Conservation (phyloP, 2,888 invertebrate genomes). For the Cephus nigrinus region DNA sequence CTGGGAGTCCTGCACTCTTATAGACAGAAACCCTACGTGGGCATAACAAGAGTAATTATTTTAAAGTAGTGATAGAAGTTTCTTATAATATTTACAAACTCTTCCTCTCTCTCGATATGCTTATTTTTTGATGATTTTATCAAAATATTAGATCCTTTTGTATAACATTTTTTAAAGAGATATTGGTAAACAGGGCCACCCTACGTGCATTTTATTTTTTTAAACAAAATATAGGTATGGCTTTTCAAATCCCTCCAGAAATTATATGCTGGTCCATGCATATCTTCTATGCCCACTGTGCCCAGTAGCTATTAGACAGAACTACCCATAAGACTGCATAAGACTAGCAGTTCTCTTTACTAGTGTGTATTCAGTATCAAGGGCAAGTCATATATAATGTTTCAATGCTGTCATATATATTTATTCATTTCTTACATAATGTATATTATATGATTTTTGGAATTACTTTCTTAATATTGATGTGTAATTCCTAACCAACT, state of each 20-base stretch:
- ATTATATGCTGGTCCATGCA: background rate
- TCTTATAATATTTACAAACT: background rate
- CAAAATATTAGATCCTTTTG: background rate
- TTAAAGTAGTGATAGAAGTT: background rate
- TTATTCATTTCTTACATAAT: background rate
- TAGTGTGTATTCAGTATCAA: background rate
- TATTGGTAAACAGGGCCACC: background rate
- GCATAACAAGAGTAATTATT: constrained; percentile 42
- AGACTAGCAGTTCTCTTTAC: background rate
- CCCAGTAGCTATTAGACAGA: background rate
- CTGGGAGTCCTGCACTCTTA: constrained; percentile 53
- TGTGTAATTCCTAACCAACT: background rate
- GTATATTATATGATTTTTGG: background rate
- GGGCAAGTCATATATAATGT: background rate
- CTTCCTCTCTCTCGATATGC: background rate
- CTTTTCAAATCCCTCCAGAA: background rate
- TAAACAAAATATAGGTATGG: background rate
- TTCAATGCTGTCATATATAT: background rate
- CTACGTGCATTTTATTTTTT: background rate
- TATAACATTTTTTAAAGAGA: background rate
- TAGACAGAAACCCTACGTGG: constrained; percentile 56
- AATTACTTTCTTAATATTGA: background rate
- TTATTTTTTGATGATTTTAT: background rate
- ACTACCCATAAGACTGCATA: background rate
- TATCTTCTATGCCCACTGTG: background rate